A percentile compares a stretch with the other conserved stretches of the same genome.
Conservation (phyloP, 2,797 vertebrate species). For the Ctenochaetus hawaiiensis region DNA sequence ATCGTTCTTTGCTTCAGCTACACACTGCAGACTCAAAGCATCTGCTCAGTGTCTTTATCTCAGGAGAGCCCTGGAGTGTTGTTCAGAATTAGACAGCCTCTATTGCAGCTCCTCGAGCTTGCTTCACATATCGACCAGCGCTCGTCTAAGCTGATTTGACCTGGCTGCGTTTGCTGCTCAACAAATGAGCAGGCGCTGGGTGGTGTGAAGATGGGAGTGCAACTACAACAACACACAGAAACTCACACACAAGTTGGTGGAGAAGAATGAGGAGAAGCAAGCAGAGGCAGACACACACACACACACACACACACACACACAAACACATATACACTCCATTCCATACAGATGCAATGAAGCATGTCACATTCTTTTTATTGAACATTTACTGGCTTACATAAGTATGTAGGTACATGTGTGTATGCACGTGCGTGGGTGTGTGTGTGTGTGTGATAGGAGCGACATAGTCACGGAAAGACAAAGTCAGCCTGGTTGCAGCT, state of each 20-base stretch:
- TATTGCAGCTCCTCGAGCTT: slow-evolving; percentile 49
- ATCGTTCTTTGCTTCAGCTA: slow-evolving; percentile 3
- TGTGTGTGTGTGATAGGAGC: too few relatives aligned
- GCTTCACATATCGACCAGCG: slow-evolving; percentile 62
- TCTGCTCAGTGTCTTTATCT: slow-evolving; percentile 63
- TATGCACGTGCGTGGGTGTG: too few relatives aligned
- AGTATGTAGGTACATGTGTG: too few relatives aligned
- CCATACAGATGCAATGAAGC: too few relatives aligned
- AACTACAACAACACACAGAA: background rate
- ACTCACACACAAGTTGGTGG: background rate
- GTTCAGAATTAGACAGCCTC: slow-evolving; percentile 46
- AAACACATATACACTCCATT: too few relatives aligned
- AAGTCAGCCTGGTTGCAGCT: too few relatives aligned
- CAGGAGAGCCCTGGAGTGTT: slow-evolving; percentile 44
- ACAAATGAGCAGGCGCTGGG: slow-evolving; percentile 43
- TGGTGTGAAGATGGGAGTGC: slow-evolving; percentile 19
- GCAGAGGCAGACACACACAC: too few relatives aligned
- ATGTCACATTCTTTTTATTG: too few relatives aligned
- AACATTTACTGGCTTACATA: too few relatives aligned
- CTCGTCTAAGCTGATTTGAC: slow-evolving; percentile 61
- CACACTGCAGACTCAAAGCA: slow-evolving; percentile 26
- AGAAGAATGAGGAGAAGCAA: too few relatives aligned
- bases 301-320: too few relatives aligned
- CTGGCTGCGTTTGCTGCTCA: slow-evolving; percentile 41
- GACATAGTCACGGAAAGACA: too few relatives aligned